A percentile compares a stretch with the other conserved stretches of the same genome.
These are phyloP conservation scores for Himalopsyche anomala DNA, from an alignment of 2,888 invertebrate species.

Conservation along the genomic window DNA sequence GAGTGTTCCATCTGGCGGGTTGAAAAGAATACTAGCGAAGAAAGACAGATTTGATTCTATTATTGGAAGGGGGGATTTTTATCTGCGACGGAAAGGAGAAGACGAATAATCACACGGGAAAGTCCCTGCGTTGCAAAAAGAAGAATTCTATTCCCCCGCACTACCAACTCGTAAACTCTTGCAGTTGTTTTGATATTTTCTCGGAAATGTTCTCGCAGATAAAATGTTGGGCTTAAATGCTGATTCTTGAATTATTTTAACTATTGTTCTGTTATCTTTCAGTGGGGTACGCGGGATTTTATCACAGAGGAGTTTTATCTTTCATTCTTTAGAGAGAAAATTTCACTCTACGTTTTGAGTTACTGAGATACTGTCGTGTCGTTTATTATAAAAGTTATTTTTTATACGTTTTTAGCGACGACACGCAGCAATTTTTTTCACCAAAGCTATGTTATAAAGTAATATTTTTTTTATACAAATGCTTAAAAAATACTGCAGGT, in stretches of 20 bases:
- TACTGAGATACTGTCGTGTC: no score
- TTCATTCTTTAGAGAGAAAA: neutral
- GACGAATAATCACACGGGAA: slow-evolving; percentile 1
- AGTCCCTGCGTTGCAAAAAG: neutral
- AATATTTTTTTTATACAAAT: no score
- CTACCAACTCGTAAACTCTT: neutral
- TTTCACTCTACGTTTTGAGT: neutral
- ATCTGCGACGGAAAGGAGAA: neutral
- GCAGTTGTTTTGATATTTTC: slow-evolving; percentile 26
- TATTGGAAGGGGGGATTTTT: slow-evolving; percentile 11
- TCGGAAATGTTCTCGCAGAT: slow-evolving; percentile 19
- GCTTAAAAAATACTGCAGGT: no score
- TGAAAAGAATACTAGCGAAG: neutral
- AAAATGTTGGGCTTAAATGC: slow-evolving; percentile 18
- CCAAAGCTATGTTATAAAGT: no score
- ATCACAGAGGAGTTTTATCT: slow-evolving; percentile 11
- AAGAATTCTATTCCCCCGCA: neutral
- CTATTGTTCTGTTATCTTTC: slow-evolving; percentile 20
- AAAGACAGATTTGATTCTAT: slow-evolving; percentile 31
- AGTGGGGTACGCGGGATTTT: neutral
- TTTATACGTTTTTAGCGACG: no score
- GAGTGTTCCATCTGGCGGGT: neutral
- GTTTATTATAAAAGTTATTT: no score
- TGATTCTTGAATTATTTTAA: slow-evolving; percentile 29
- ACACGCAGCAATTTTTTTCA: no score